Evolutionary conservation across 1,140 invertebrate genomes (phyloP), one percentile per base, ranked within the genome.

Genomic region (Zelostemma sp.): DNA sequence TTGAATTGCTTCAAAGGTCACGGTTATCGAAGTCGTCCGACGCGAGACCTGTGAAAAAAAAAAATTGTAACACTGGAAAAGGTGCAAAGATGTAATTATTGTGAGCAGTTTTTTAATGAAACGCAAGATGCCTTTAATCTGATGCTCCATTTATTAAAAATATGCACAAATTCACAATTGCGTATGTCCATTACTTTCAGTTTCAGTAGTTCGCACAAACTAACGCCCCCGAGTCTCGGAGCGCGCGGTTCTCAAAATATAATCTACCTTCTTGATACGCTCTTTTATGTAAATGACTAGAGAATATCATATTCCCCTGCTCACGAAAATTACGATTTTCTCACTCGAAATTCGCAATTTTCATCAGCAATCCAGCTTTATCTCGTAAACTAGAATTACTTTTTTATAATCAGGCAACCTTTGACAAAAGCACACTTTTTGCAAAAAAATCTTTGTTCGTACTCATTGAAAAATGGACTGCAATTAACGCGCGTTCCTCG

Each of bases 101-200:
- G 25, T n/a, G n/a, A n/a, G 8, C 8, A 28, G 3, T 28, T 28
- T 28, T 28, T 4, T 35, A 40, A 48, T 65, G 11, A 47, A 61
- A 46, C 12, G 25, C 25, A n/a, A 51, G 1, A 53, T 6, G 15
- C 8, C 12, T 35, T 33, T 75, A 64, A 76, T 76, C 77, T 78
- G 64, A 75, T 70, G 75, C 74, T 84, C 80, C 82, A 83, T 85
- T 83, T 84, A 85, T 84, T 85, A 84, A 84, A 85, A 85, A 85
- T 85, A 84, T 84, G 67, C 80, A 78, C 73, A 82, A 81, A 78
- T 82, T 81, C 77, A 82, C 75, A 82, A 60, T 78, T 72, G 66
- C 74, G 72, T 78, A 77, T 79, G 61, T 75, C 71, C 71, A 72
- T 80, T 79, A 84, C 80, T 85, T 85, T 84, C 81, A 82, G 66